Base-by-base conservation (phyloP, 2,113 vertebrate genomes). In the Myotis brandtii region DNA sequence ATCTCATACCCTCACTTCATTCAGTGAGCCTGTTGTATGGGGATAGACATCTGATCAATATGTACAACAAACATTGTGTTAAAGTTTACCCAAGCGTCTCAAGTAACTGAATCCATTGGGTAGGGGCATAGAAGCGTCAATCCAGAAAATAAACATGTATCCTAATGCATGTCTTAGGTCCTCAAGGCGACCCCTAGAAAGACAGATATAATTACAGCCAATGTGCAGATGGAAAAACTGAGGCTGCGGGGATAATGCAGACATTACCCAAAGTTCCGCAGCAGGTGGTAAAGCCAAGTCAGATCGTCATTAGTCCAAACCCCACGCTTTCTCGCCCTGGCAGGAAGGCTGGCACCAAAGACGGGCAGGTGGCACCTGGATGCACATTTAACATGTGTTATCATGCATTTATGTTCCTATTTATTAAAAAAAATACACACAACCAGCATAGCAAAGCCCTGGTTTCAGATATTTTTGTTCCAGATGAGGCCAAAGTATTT, bases 41-140 rank as follows among this genome's bases (percentile, higher is more conserved):
- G 27, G 21, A 43, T 14, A 23, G 48, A 59, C 37, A 50, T 70
- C 48, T 34, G 37, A 62, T 27, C 27, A 8, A 54, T 37, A 73
- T 75, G 91, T 37, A 27, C 34, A 70, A 62, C 34, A 54, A 70
- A 94, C 77, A 69, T 37, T n/a, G 6, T 54, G 23, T 40, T 21
- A 1, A 62, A 54, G 8, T 27, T 37, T 46, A 54, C 25, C 14
- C 40, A 46, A 34, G 48, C 23, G 12, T 80, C 83, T 83, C 62
- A 23, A 43, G 79, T 13, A 59, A 25, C 8, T 50, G 77, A 50
- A 52, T 16, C 37, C 40, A 48, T 0, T 21, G 2, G 30, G 1
- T 12, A 8, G n/a, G 8, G 21, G 67, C 40, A 50, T 5, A 30
- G 54, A 27, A 46, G 4, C 0, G 1, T 16, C 1, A 6, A 11